A percentile compares a stretch with the other conserved stretches of the same genome.
phyloP scores from a whole-genome alignment of 2,888 invertebrate genomes.

The Nycteola revayana region DNA sequence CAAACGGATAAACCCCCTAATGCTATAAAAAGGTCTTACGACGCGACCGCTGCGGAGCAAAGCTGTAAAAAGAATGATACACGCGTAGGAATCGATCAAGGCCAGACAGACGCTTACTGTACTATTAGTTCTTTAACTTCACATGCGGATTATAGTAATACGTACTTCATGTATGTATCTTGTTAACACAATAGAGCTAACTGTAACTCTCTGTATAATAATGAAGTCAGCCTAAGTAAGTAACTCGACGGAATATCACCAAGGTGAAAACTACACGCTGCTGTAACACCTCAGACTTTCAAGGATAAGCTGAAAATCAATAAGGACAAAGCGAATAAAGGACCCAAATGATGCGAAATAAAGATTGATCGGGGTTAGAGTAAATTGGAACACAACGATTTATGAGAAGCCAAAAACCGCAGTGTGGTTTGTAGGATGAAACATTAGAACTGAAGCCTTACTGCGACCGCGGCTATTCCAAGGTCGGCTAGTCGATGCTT shows the following conservation, averaged over 20 bases:
- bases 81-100: constrained; percentile 71
- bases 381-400: constrained; percentile 23
- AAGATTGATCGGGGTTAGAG: constrained; percentile 32
- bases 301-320: constrained; percentile 44
- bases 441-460: constrained; percentile 55
- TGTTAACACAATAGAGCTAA: no score
- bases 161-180: no score
- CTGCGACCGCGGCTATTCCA: constrained; percentile 42
- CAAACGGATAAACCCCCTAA: constrained; percentile 22
- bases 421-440: constrained; percentile 48
- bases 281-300: constrained; percentile 29
- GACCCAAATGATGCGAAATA: constrained; percentile 35
- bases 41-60: constrained; percentile 39
- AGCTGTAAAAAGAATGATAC: constrained; percentile 54
- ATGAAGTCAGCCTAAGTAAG: no score
- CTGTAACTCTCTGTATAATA: no score
- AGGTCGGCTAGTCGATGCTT: constrained; percentile 18
- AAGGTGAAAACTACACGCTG: constrained; percentile 35
- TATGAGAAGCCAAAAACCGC: constrained; percentile 49
- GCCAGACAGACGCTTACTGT: constrained; percentile 49
- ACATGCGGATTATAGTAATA: no score
- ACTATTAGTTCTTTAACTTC: no score
- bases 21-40: constrained; percentile 37
- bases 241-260: constrained; percentile 17
- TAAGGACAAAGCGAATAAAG: constrained; percentile 35